These are phyloP conservation scores for Aporophyla lueneburgensis DNA, from an alignment of 2,888 invertebrate species.

Conservation along the genomic window DNA sequence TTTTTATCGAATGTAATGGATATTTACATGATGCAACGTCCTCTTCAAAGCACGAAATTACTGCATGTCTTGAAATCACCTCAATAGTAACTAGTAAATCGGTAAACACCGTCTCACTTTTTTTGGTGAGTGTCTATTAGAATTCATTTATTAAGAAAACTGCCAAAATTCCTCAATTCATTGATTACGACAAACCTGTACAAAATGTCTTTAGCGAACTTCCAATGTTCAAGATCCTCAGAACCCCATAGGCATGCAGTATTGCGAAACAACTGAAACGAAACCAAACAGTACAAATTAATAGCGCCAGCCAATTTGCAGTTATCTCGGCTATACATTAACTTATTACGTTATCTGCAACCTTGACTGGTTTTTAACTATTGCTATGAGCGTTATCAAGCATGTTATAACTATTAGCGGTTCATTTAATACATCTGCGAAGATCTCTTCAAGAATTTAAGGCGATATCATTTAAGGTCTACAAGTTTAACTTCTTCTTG, in stretches of 20 bases:
- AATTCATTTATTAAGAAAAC: background rate
- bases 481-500: constrained; percentile 19
- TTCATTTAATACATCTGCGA: constrained; percentile 55
- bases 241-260: constrained; percentile 28
- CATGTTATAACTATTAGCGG: constrained; percentile 54
- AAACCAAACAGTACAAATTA: constrained; percentile 65
- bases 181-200: background rate
- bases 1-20: background rate
- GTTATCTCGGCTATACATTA: constrained; percentile 65
- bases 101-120: background rate
- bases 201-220: background rate
- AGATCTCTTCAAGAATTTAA: constrained; percentile 31
- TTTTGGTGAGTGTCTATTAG: background rate
- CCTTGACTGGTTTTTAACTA: constrained; percentile 70
- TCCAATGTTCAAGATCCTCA: constrained; percentile 1
- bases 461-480: constrained; percentile 28
- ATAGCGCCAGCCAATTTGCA: constrained; percentile 65
- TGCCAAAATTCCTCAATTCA: background rate
- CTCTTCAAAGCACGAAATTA: background rate
- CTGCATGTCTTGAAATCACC: background rate
- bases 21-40: background rate
- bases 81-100: background rate
- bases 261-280: constrained; percentile 52
- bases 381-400: constrained; percentile 67
- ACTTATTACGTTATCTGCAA: constrained; percentile 72